These are phyloP conservation scores for Psophia crepitans DNA, from an alignment of 2,113 vertebrate genomes.

Conservation along the genomic window DNA sequence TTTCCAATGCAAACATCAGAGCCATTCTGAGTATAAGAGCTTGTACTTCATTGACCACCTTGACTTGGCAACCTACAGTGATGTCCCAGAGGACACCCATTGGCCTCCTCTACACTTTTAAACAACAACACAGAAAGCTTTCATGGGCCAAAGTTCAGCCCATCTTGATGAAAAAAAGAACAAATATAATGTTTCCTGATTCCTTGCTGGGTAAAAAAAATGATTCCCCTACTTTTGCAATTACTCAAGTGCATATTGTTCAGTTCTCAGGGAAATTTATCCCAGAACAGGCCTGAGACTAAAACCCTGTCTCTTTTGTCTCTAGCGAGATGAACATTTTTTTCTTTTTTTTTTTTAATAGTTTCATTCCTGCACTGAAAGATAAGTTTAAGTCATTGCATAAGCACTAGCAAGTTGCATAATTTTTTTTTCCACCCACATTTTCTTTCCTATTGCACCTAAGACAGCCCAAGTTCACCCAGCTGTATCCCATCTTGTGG, in stretches of 20 bases:
- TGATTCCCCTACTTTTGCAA: neutral
- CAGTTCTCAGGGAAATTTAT: neutral
- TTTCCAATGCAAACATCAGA: neutral
- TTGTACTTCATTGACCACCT: neutral
- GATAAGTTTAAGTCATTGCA: neutral
- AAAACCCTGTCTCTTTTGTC: neutral
- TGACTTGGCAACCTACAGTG: neutral
- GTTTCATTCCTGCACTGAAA: neutral
- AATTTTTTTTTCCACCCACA: neutral
- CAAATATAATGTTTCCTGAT: neutral
- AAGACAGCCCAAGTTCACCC: neutral
- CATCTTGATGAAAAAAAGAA: neutral
- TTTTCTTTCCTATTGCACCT: neutral
- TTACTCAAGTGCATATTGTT: neutral
- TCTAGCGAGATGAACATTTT: neutral
- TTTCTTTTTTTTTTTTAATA: neutral
- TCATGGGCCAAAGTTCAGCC: neutral
- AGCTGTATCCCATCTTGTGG: neutral
- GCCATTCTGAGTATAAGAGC: neutral
- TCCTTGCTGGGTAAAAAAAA: neutral
- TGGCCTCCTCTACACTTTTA: neutral
- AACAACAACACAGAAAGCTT: neutral
- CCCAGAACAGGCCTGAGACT: neutral
- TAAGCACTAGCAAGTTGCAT: neutral
- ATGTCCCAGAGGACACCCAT: neutral